Evolutionary conservation across 2,113 vertebrate species (phyloP), one percentile per base, ranked within the genome.

Genomic region (Cacatua alba): DNA sequence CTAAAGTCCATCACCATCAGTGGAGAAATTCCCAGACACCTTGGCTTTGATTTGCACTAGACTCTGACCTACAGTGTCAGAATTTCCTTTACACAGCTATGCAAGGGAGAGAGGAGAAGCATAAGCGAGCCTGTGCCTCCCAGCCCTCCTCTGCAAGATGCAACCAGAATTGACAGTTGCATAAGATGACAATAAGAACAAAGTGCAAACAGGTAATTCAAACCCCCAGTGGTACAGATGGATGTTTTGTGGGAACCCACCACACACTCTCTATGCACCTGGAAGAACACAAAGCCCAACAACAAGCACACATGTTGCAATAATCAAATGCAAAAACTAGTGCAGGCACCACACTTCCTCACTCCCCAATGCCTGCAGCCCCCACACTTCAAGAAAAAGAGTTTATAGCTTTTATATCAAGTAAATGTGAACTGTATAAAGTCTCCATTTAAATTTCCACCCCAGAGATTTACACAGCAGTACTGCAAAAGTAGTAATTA

Each of bases 401-500:
- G 44, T 29, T 82, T 53, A 51, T 4, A 74, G 52, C 63, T 95
- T 92, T 95, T 76, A 85, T 49, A 85, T 41, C 76, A 87, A 95
- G 77, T 46, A 85, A 64, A 81, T 35, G 77, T 26, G 81, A 96
- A 81, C 64, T 78, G 48, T 46, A 75, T n/a, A 51, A 95, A 94
- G 65, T 41, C 46, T 57, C 97, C 72, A 35, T 69, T 86, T 83
- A 82, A 90, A 94, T 51, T 90, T 68, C 84, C 1, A 17, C 90
- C 93, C 75, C 75, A 86, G 84, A 90, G 93, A 94, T 83, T 60
- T 79, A 77, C 86, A 91, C 90, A 94, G 94, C 93, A 86, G 86
- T 80, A 24, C 57, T 69, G 68, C 26, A 16, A 85, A 91, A 95
- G 95, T 35, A 76, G 86, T 65, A 94, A 97, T 96, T 97, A 97